Evolutionary conservation across 1,140 invertebrate species (phyloP).

Genomic region (Cydia pomonella): DNA sequence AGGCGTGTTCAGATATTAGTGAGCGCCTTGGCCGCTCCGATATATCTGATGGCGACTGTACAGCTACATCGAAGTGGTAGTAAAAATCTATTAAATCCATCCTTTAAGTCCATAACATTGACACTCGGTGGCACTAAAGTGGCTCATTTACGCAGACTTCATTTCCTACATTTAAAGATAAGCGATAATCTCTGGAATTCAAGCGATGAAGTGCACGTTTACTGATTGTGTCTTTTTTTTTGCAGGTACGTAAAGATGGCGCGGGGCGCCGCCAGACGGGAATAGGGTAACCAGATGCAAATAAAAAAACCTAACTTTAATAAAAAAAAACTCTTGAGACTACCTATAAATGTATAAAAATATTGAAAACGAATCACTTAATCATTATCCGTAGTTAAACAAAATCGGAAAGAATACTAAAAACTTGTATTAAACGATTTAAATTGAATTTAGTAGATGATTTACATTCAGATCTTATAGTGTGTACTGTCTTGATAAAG

Average conservation of each 20-base stretch:
- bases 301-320: neutral
- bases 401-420: no score
- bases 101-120: neutral
- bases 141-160: neutral
- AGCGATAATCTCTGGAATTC: conserved; percentile 9
- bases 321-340: no score
- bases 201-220: neutral
- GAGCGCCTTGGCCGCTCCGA: no score
- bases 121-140: neutral
- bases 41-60: no score
- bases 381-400: no score
- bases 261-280: neutral
- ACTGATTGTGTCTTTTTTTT: neutral
- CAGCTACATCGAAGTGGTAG: neutral
- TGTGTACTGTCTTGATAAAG: no score
- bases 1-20: no score
- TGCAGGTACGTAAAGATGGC: neutral
- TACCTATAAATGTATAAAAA: no score
- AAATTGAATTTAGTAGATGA: no score
- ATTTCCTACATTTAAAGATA: conserved; percentile 14
- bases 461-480: no score
- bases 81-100: neutral
- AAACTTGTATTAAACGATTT: no score
- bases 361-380: no score
- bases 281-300: neutral